phyloP scores from a whole-genome alignment of 1,140 invertebrate genomes.

The Drosophila tani region DNA sequence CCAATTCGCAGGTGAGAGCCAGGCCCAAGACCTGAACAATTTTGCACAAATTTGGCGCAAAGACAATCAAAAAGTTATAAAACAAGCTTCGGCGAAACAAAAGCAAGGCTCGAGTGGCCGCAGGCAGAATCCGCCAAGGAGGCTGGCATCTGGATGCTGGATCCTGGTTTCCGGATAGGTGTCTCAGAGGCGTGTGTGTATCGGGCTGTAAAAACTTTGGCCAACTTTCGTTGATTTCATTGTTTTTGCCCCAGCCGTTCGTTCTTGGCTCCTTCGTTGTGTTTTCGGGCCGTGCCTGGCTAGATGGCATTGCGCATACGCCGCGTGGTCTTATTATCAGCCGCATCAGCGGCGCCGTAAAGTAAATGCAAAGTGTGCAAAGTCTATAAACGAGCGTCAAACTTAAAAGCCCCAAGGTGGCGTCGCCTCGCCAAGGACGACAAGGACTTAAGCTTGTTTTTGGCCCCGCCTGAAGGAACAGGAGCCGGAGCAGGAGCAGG shows the following conservation, averaged over 20 bases:
- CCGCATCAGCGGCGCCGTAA: constrained; percentile 80
- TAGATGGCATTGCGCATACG: constrained; percentile 68
- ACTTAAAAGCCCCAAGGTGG: constrained; percentile 82
- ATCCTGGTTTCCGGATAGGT: constrained; percentile 24
- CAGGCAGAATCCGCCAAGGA: constrained; percentile 48
- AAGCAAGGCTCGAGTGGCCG: constrained; percentile 56
- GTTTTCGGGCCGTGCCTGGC: constrained; percentile 24
- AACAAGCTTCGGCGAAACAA: constrained; percentile 74
- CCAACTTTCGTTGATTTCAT: constrained; percentile 59
- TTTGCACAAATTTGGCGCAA: constrained; percentile 80
- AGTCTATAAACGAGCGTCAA: constrained; percentile 83
- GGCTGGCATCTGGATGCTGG: constrained; percentile 33
- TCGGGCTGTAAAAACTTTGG: constrained; percentile 77
- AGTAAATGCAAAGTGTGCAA: constrained; percentile 83
- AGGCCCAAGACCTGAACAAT: constrained; percentile 54
- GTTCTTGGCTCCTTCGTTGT: neutral
- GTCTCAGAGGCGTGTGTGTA: constrained; percentile 66
- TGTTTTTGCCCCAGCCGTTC: constrained; percentile 25
- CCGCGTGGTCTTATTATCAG: constrained; percentile 78
- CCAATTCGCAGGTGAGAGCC: constrained; percentile 48
- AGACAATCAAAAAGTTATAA: constrained; percentile 84
- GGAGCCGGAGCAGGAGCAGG: neutral
- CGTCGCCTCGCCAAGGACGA: constrained; percentile 65
- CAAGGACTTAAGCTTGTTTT: constrained; percentile 60
- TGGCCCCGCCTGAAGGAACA: constrained; percentile 14